Conservation (phyloP, 2,797 vertebrate genomes). For the Bovichtus variegatus region DNA sequence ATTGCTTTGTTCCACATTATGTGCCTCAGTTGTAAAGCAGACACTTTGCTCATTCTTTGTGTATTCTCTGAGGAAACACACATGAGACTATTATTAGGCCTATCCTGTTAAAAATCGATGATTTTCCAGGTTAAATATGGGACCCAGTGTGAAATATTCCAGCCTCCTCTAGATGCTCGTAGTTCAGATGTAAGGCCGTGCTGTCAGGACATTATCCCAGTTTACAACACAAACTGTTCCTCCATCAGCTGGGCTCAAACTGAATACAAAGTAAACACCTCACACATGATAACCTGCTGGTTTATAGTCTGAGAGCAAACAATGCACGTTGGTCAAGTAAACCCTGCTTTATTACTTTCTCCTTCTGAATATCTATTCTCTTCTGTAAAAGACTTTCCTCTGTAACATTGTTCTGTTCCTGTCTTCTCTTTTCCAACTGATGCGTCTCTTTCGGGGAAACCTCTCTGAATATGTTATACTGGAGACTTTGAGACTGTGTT, state of each 20-base stretch:
- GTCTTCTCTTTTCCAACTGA: too few relatives aligned
- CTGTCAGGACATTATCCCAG: background rate
- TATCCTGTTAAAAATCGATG: background rate
- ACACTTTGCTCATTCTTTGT: background rate
- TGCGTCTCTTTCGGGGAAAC: background rate
- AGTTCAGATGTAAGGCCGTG: background rate
- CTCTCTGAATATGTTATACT: background rate
- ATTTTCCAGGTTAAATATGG: background rate
- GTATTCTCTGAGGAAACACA: background rate
- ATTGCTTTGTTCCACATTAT: constrained; percentile 25
- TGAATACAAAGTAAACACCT: background rate
- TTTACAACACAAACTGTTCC: background rate
- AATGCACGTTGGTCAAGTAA: background rate
- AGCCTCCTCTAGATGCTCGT: background rate
- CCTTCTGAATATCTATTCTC: background rate
- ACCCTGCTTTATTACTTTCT: background rate
- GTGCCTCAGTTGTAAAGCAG: background rate
- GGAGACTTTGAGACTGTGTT: background rate
- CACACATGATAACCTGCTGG: background rate
- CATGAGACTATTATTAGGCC: background rate
- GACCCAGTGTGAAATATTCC: background rate
- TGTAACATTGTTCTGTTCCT: background rate
- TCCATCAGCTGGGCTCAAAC: background rate
- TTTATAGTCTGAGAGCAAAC: background rate
- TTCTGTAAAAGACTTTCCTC: background rate